phyloP scores from a whole-genome alignment of 2,113 vertebrate species.

The Proterorhinus semilunaris region DNA sequence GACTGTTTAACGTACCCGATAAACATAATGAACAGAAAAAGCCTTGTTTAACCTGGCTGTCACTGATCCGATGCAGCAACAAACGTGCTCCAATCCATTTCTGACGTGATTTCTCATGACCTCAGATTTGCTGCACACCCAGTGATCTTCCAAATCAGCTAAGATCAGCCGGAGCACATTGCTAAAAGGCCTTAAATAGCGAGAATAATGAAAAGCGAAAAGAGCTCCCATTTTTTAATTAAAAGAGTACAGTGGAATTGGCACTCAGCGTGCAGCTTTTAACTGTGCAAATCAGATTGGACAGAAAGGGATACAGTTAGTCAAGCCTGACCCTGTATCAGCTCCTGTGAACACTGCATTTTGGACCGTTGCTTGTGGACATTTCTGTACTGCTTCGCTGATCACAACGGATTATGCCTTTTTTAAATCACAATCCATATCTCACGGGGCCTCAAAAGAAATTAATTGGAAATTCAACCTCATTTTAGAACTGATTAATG shows the following conservation, averaged over 20 bases:
- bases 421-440: slow-evolving; percentile 60
- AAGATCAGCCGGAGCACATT: slow-evolving; percentile 26
- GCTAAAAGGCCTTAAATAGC: slow-evolving; percentile 44
- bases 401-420: slow-evolving; percentile 64
- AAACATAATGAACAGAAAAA: not conserved
- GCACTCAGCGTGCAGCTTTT: slow-evolving; percentile 45
- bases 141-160: slow-evolving; percentile 21
- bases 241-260: slow-evolving; percentile 53
- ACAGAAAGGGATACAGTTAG: slow-evolving; percentile 62
- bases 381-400: slow-evolving; percentile 40
- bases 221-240: slow-evolving; percentile 56
- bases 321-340: slow-evolving; percentile 53
- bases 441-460: slow-evolving; percentile 59
- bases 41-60: not conserved
- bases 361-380: not conserved
- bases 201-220: slow-evolving; percentile 61
- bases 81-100: not conserved
- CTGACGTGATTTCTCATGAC: not conserved
- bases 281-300: slow-evolving; percentile 67
- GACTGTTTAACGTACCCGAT: too few species aligned
- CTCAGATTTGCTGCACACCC: not conserved
- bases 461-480: slow-evolving; percentile 68
- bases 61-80: not conserved
- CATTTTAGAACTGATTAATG: slow-evolving; percentile 61
- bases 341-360: slow-evolving; percentile 16